Percentiles rank a stretch among this genome's conserved stretches.
Conservation (phyloP, 2,113 vertebrate genomes). For the Gymnocephalus cernua region DNA sequence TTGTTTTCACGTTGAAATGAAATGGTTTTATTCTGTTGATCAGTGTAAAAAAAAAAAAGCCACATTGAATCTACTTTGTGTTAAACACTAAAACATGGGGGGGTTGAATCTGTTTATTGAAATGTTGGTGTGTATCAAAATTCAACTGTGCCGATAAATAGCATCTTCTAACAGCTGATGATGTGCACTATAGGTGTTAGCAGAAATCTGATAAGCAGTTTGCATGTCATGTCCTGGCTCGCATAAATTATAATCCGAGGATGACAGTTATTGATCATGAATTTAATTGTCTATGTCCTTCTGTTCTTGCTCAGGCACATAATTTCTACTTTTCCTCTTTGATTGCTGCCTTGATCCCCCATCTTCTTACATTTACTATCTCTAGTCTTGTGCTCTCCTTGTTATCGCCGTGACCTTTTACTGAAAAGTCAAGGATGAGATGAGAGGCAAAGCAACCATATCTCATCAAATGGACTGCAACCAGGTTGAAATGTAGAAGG, state of each 20-base stretch:
- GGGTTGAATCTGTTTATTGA: too few relatives aligned
- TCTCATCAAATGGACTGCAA: background rate
- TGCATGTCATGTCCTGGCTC: background rate
- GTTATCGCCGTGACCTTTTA: conserved; percentile 1
- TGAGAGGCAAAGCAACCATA: background rate
- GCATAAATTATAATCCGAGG: background rate
- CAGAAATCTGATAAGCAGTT: background rate
- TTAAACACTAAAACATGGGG: too few relatives aligned
- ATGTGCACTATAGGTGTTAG: background rate
- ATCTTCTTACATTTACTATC: conserved; percentile 6
- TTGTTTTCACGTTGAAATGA: too few relatives aligned
- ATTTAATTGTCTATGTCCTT: background rate
- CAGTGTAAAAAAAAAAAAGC: background rate
- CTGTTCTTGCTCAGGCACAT: background rate
- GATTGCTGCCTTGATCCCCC: conserved; percentile 1
- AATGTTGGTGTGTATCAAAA: too few relatives aligned
- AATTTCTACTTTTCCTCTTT: background rate
- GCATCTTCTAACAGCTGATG: background rate
- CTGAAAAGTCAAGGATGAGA: background rate
- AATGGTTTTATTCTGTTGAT: background rate
- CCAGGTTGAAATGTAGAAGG: background rate
- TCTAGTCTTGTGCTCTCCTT: background rate
- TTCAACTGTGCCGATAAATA: background rate
- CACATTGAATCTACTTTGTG: too few relatives aligned
- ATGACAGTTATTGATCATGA: background rate